Evolutionary conservation across 2,888 invertebrate species (phyloP), one percentile per base, ranked within the genome.

Genomic region (Sinelater perroti): DNA sequence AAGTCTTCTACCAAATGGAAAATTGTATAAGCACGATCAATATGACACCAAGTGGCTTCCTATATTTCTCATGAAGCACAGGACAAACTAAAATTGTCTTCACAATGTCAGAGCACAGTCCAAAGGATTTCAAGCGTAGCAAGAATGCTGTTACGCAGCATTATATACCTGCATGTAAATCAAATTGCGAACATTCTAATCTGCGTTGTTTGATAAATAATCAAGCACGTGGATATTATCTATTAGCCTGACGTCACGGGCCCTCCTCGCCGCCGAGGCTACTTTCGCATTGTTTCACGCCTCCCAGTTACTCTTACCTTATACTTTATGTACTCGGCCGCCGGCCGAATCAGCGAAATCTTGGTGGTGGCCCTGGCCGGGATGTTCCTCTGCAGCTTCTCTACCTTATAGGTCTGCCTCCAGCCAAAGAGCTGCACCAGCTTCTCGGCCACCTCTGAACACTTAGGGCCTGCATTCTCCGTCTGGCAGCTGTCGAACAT

Each of bases 321-420:
- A 24, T 60, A 56, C 33, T 61, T 58, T 30, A 60, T 62, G 3
- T 53, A 38, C 47, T 65, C 61, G 20, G 66, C 61, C 3, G 71
- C 67, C 6, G 77, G 73, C 76, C 82, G 74, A 63, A 75, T 81
- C 72, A 76, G 76, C 65, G 70, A 79, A 70, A 76, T 83, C 78
- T 62, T 81, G 72, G 73, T 82, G 57, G 73, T 85, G 70, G 77
- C 80, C 76, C 78, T 70, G 17, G 76, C 76, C 0, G 78, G 76
- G 14, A 85, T 81, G 64, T 83, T 82, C 69, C 87, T 83, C 71
- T 91, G 90, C 65, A 89, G 80, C 74, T 89, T 89, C 72, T 90
- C 88, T 63, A 91, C 90, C 60, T 89, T 88, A 72, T 90, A 90
- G 5, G 89, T 90, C 75, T 90, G 90, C 66, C 90, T 80, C 90